Conservation (phyloP, 1,140 invertebrate genomes). For the Drosophila malerkotliana region DNA sequence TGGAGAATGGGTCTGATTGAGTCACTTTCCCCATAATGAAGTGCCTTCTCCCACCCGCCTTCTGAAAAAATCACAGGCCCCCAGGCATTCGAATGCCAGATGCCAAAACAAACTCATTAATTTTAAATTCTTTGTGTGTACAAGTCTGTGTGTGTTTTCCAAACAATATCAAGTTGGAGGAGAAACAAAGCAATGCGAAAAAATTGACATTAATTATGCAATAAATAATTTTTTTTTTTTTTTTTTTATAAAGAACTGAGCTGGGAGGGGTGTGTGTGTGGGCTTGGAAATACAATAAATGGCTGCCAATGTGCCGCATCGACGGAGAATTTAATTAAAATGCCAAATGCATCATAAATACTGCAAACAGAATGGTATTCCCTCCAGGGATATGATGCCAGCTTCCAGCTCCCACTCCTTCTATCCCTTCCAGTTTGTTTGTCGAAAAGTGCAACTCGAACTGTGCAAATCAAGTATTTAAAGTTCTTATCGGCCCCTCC, state of each 20-base stretch:
- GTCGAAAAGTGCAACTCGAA: conserved; percentile 21
- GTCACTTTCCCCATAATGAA: conserved; percentile 16
- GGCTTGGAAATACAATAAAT: conserved; percentile 52
- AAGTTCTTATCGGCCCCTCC: conserved; percentile 11
- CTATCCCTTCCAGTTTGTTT: neutral
- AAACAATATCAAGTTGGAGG: conserved; percentile 34
- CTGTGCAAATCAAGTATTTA: conserved; percentile 50
- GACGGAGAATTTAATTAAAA: conserved; percentile 71
- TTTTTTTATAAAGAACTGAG: conserved; percentile 32
- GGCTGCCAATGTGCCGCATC: conserved; percentile 34
- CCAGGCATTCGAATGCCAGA: conserved; percentile 35
- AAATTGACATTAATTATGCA: conserved; percentile 74
- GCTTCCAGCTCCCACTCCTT: no score
- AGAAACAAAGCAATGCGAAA: conserved; percentile 27
- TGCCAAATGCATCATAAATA: conserved; percentile 75
- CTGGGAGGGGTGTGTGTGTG: conserved; percentile 1
- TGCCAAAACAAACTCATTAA: conserved; percentile 56
- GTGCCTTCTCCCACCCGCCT: neutral
- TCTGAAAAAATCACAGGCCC: neutral
- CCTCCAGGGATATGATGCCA: neutral
- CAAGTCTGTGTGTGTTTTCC: conserved; percentile 27
- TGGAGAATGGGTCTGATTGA: conserved; percentile 9
- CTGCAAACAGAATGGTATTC: conserved; percentile 42
- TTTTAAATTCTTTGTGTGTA: conserved; percentile 47
- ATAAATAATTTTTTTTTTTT: conserved; percentile 53